phyloP scores from a whole-genome alignment of 2,888 invertebrate genomes.

The Brachynemurus nebulosus region DNA sequence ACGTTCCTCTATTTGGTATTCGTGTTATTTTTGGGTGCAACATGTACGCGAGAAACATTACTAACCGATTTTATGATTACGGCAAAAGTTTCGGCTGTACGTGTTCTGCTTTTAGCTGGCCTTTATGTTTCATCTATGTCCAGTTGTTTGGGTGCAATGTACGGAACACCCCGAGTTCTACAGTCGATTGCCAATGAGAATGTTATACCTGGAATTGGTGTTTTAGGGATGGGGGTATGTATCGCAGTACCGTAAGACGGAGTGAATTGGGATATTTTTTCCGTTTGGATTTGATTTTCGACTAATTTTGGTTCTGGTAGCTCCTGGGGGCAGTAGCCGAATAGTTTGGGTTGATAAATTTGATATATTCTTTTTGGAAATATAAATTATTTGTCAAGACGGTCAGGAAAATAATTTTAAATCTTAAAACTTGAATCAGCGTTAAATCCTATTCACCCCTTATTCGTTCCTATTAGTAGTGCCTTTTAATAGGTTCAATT shows the following conservation, averaged over 20 bases:
- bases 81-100: slow-evolving; percentile 74
- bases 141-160: slow-evolving; percentile 89
- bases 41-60: slow-evolving; percentile 60
- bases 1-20: slow-evolving; percentile 82
- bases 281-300: no score
- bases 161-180: slow-evolving; percentile 86
- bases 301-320: no score
- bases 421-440: no score
- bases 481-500: no score
- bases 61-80: slow-evolving; percentile 79
- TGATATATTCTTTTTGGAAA: no score
- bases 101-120: slow-evolving; percentile 74
- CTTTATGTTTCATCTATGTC: slow-evolving; percentile 94
- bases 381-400: no score
- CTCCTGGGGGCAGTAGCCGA: no score
- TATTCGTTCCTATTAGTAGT: no score
- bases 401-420: no score
- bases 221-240: slow-evolving; percentile 78
- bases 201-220: slow-evolving; percentile 79
- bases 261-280: no score
- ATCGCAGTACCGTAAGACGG: slow-evolving; percentile 1
- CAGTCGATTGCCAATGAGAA: slow-evolving; percentile 93
- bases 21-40: slow-evolving; percentile 77
- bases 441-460: no score
- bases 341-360: no score